These are phyloP conservation scores for Pelobates fuscus DNA, from an alignment of 2,113 vertebrate species.

Conservation along the genomic window DNA sequence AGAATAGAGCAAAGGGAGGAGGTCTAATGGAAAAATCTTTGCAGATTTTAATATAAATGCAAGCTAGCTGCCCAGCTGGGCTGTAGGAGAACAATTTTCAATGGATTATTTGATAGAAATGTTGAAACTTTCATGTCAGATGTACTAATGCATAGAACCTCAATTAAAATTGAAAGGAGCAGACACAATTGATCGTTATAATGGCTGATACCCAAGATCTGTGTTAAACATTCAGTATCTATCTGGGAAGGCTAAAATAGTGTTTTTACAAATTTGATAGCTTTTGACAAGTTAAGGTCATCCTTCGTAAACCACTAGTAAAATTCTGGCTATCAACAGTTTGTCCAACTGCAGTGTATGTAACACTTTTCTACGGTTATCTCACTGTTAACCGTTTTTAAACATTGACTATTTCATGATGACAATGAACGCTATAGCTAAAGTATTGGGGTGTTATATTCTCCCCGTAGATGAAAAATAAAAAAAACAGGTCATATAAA, in stretches of 20 bases:
- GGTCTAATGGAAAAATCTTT: background rate
- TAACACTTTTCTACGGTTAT: no score
- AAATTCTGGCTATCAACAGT: background rate
- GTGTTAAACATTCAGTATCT: background rate
- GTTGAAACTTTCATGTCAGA: background rate
- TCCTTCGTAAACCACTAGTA: slow-evolving; percentile 33
- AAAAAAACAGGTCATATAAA: no score
- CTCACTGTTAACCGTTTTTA: no score
- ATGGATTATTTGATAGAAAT: background rate
- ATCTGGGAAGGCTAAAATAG: background rate
- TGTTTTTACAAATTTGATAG: background rate
- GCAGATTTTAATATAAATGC: slow-evolving; percentile 4
- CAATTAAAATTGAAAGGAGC: background rate
- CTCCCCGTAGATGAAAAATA: no score
- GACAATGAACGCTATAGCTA: no score
- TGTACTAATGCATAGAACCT: background rate
- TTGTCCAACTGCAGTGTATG: slow-evolving; percentile 6
- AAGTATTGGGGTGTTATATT: no score
- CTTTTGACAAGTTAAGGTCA: slow-evolving; percentile 13
- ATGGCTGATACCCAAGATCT: background rate
- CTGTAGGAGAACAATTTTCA: background rate
- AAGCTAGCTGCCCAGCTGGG: background rate
- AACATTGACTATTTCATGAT: no score
- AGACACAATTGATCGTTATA: background rate
- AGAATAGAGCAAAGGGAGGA: slow-evolving; percentile 8